Base-by-base conservation (phyloP, 2,888 invertebrate species). In the Pseudococcus viburni region DNA sequence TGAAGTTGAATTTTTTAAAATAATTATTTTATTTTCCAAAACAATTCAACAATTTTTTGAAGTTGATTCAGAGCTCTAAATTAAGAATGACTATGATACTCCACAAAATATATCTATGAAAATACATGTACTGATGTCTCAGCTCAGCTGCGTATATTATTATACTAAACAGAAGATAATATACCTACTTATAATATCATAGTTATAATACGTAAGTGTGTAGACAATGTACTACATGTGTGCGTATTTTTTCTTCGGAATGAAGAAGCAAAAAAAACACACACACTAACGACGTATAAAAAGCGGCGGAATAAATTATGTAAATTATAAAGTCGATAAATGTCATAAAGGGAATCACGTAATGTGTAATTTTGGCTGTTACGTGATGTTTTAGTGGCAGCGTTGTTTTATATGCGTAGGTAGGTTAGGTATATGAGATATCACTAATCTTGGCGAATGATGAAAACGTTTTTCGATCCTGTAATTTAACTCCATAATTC, bases 321-420 rank as follows among this genome's bases (percentile, higher is more conserved):
- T 73, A 73, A 73, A 73, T 73, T 73, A 73, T 73, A 19, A 22
- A 73, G 73, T 73, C 73, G 73, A 73, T 73, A 73, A 73, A 73
- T 73, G 73, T 73, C 73, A 73, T 73, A 73, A 73, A 73, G 73
- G 73, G 73, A 73, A 73, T 73, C 73, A 73, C 73, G 73, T 73
- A 73, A 73, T 73, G 73, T 73, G 73, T 73, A 73, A 73, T 73
- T 73, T 73, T 33, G 73, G 73, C 73, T 22, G 22, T 73, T 73
- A 73, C 73, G 73, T 73, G 73, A 73, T 22, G 73, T 73, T 73
- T n/a, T 73, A 22, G 19, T 73, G 46, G 46, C 46, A 48, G 46
- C 12, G 46, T 48, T 48, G 12, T 48, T 48, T 48, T 48, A 48
- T 33, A 33, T 33, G 26, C 26, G 26, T 33, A 33, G 26, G 26